These are phyloP conservation scores for Oreochromis niloticus DNA, from an alignment of 2,113 vertebrate genomes.

Conservation along the genomic window DNA sequence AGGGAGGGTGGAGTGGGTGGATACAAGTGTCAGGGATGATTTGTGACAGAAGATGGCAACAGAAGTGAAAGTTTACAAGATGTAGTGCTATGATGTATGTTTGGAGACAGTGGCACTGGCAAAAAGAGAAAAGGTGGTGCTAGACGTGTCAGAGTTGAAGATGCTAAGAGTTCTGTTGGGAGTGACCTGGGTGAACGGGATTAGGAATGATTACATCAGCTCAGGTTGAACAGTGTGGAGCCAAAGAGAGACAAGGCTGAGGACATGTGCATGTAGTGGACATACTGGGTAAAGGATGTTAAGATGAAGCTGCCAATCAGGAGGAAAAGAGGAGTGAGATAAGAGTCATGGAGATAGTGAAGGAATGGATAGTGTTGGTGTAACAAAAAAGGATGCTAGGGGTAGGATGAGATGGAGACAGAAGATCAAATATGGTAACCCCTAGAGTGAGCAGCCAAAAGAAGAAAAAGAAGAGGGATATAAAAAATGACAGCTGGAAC, in stretches of 20 bases:
- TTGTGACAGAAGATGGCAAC: neutral
- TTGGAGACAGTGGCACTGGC: neutral
- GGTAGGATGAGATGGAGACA: neutral
- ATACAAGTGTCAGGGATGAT: neutral
- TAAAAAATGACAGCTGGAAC: neutral
- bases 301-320: neutral
- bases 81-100: neutral
- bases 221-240: neutral
- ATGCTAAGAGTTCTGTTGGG: neutral
- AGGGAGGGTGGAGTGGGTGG: fast-evolving
- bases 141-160: neutral
- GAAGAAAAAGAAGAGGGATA: neutral
- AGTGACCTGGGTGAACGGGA: neutral
- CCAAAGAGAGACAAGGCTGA: neutral
- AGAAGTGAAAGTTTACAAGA: neutral
- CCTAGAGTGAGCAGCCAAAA: neutral
- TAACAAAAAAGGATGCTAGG: neutral
- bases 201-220: neutral
- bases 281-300: neutral
- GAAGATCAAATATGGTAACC: neutral
- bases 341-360: neutral
- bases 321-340: neutral
- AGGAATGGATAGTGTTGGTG: neutral
- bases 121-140: neutral
- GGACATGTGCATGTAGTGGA: neutral